A percentile compares a stretch with the other conserved stretches of the same genome.
These are phyloP conservation scores for Condylostylus longicornis DNA, from an alignment of 1,140 invertebrate genomes.

Conservation along the genomic window DNA sequence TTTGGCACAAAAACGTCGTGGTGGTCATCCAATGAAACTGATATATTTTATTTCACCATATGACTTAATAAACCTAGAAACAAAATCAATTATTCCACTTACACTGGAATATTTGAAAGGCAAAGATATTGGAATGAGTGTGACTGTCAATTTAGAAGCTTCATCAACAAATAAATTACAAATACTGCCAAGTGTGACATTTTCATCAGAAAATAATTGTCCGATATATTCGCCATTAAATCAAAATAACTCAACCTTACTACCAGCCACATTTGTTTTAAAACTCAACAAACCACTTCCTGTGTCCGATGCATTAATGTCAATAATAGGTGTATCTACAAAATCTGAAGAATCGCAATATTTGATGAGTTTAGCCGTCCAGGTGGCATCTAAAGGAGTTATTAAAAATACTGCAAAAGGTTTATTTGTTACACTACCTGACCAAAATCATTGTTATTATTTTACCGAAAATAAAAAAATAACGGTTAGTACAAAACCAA, in stretches of 20 bases:
- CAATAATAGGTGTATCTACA: constrained; percentile 46
- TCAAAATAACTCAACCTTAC: constrained; percentile 66
- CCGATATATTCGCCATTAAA: constrained; percentile 67
- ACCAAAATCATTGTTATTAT: constrained; percentile 88
- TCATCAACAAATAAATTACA: constrained; percentile 77
- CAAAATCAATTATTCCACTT: constrained; percentile 53
- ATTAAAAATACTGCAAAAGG: constrained; percentile 20
- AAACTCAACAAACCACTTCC: constrained; percentile 75
- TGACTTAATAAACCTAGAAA: constrained; percentile 66
- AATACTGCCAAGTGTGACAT: constrained; percentile 60
- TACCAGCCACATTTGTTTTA: constrained; percentile 83
- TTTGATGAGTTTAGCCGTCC: constrained; percentile 21
- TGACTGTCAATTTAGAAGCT: constrained; percentile 81
- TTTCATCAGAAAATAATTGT: constrained; percentile 57
- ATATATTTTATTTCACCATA: constrained; percentile 87
- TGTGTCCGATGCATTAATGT: constrained; percentile 33
- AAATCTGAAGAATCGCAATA: constrained; percentile 37
- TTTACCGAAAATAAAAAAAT: constrained; percentile 68
- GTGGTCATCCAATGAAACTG: constrained; percentile 81
- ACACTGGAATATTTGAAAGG: constrained; percentile 51
- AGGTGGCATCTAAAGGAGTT: constrained; percentile 18
- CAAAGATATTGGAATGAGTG: constrained; percentile 58
- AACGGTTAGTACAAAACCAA: constrained; percentile 28
- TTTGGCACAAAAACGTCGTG: constrained; percentile 56
- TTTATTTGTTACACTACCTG: constrained; percentile 60